These are phyloP conservation scores for Mycteria americana DNA, from an alignment of 2,797 vertebrate species.

Conservation along the genomic window DNA sequence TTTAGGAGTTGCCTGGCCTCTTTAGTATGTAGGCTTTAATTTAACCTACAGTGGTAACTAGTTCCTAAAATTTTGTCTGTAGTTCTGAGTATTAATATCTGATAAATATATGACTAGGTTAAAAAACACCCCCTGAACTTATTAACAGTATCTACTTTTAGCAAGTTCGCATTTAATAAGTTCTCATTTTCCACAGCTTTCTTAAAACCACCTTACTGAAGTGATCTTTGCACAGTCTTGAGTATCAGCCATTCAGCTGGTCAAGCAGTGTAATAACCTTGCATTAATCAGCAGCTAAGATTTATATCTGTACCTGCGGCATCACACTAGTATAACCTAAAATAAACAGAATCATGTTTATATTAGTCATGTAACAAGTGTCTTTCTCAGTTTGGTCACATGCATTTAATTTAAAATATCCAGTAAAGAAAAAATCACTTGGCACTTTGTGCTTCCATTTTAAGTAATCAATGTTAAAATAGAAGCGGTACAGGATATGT, in stretches of 20 bases:
- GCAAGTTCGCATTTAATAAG: constrained; percentile 75
- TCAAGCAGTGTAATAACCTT: constrained; percentile 78
- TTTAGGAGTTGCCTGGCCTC: neutral
- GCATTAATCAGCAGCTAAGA: constrained; percentile 82
- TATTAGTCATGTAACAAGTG: constrained; percentile 43
- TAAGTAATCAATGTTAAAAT: constrained; percentile 62
- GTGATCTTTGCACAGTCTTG: constrained; percentile 77
- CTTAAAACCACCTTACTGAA: constrained; percentile 78
- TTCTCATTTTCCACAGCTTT: constrained; percentile 81
- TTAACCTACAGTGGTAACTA: neutral
- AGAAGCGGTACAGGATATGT: constrained; percentile 62
- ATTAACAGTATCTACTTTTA: constrained; percentile 75
- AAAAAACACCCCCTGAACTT: constrained; percentile 25
- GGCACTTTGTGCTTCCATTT: constrained; percentile 65
- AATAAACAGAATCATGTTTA: constrained; percentile 65
- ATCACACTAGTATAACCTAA: constrained; percentile 57
- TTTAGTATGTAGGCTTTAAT: neutral
- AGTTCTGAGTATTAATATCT: neutral
- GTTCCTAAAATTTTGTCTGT: neutral
- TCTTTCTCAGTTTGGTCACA: constrained; percentile 44
- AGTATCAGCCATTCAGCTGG: constrained; percentile 79
- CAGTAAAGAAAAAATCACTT: constrained; percentile 49
- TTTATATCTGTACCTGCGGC: constrained; percentile 74
- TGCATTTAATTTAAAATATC: constrained; percentile 52
- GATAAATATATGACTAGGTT: neutral